Conservation (phyloP, 2,113 vertebrate species). For the Ramphastos sulfuratus region DNA sequence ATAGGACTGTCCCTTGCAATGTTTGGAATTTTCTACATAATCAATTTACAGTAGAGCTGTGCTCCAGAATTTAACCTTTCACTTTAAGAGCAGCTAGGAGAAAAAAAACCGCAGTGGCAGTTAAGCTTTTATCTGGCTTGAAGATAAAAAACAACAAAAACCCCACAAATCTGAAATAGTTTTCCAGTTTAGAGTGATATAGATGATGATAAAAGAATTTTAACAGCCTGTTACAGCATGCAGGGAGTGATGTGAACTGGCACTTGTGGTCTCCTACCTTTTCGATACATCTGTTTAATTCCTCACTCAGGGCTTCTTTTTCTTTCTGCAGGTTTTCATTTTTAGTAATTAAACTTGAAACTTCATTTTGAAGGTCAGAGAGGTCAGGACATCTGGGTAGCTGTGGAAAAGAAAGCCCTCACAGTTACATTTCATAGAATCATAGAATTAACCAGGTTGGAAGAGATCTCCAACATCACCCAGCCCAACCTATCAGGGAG, state of each 20-base stretch:
- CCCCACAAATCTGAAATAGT: not conserved
- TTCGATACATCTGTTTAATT: slow-evolving; percentile 76
- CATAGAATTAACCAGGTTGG: too few relatives aligned
- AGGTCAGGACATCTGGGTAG: slow-evolving; percentile 68
- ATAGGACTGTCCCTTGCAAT: not conserved
- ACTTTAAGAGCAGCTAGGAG: not conserved
- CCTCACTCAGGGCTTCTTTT: slow-evolving; percentile 79
- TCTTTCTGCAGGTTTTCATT: slow-evolving; percentile 80
- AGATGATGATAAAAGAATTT: not conserved
- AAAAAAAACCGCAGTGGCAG: not conserved
- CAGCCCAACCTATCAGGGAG: too few relatives aligned
- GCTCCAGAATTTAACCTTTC: not conserved
- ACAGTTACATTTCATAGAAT: not conserved
- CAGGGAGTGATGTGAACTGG: accelerated
- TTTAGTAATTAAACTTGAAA: slow-evolving; percentile 66
- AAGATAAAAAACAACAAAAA: not conserved
- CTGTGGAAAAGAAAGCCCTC: slow-evolving; percentile 55
- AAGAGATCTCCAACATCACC: too few relatives aligned
- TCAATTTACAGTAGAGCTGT: not conserved
- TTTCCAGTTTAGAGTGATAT: not conserved
- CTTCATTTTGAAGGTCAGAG: slow-evolving; percentile 73
- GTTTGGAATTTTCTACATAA: not conserved
- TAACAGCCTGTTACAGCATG: not conserved
- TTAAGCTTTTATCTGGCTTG: not conserved
- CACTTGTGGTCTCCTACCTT: slow-evolving; percentile 70